A percentile compares a stretch with the other conserved stretches of the same genome.
Conservation (phyloP, 2,888 invertebrate genomes). For the Biston betularia region DNA sequence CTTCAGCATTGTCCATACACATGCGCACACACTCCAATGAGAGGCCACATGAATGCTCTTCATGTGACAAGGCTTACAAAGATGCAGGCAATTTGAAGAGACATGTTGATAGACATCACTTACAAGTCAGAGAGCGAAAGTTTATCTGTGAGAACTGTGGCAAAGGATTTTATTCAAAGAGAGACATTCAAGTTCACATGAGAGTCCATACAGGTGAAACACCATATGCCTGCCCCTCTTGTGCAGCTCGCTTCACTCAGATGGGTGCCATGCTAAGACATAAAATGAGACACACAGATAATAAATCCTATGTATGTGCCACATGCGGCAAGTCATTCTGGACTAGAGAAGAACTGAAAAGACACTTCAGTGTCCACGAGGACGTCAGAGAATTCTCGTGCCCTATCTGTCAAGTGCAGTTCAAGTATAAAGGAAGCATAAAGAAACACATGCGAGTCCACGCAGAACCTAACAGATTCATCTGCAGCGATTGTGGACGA, state of each 20-base stretch:
- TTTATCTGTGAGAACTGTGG: slow-evolving; percentile 76
- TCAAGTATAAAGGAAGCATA: slow-evolving; percentile 81
- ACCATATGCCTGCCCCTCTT: slow-evolving; percentile 69
- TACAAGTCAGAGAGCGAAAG: slow-evolving; percentile 57
- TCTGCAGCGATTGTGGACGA: slow-evolving; percentile 73
- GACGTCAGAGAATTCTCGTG: slow-evolving; percentile 68
- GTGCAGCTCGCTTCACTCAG: slow-evolving; percentile 67
- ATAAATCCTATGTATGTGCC: slow-evolving; percentile 62
- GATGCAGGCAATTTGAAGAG: slow-evolving; percentile 65
- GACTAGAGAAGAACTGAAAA: slow-evolving; percentile 69
- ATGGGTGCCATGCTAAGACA: slow-evolving; percentile 66
- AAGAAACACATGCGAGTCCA: slow-evolving; percentile 79
- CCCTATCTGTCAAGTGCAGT: slow-evolving; percentile 73
- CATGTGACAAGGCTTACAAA: slow-evolving; percentile 70
- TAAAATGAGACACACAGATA: slow-evolving; percentile 64
- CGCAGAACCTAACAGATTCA: slow-evolving; percentile 61
- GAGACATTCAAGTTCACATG: slow-evolving; percentile 68
- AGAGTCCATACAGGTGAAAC: slow-evolving; percentile 76
- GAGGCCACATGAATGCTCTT: slow-evolving; percentile 61
- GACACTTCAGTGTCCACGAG: slow-evolving; percentile 66
- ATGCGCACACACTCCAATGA: slow-evolving; percentile 69
- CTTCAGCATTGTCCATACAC: slow-evolving; percentile 62
- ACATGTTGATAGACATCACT: slow-evolving; percentile 66
- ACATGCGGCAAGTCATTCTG: slow-evolving; percentile 69
- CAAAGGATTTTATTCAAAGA: slow-evolving; percentile 70